These are phyloP conservation scores for Drosophila prostipennis DNA, from an alignment of 2,888 invertebrate genomes.

Conservation along the genomic window DNA sequence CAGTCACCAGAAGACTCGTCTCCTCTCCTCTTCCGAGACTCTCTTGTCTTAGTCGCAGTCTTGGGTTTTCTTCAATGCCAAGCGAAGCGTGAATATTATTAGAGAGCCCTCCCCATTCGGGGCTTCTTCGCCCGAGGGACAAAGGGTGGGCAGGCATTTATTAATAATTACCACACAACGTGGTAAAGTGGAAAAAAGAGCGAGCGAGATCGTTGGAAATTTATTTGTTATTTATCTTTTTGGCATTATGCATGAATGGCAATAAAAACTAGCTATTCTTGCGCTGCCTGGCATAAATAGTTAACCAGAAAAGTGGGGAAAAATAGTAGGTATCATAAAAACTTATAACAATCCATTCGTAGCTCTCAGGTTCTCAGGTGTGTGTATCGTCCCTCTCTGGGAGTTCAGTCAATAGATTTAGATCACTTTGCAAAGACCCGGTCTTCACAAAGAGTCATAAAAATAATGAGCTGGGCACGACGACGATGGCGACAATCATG, in stretches of 20 bases:
- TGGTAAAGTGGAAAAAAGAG: conserved; percentile 10
- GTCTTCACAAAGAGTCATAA: conserved; percentile 63
- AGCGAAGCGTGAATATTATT: conserved; percentile 75
- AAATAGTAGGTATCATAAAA: conserved; percentile 53
- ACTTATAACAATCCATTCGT: conserved; percentile 70
- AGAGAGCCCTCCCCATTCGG: too few relatives aligned
- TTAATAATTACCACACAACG: conserved; percentile 71
- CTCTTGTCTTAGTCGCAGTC: conserved; percentile 43
- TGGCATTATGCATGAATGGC: conserved; percentile 77
- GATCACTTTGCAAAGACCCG: conserved; percentile 61
- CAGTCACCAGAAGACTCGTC: conserved; percentile 20
- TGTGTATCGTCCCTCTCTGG: conserved; percentile 38
- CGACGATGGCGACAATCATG: conserved; percentile 69
- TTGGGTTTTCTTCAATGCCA: conserved; percentile 73
- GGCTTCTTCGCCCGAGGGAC: background rate
- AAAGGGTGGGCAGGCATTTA: conserved; percentile 60
- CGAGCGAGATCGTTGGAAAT: conserved; percentile 51
- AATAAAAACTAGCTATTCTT: conserved; percentile 55
- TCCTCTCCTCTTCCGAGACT: conserved; percentile 12
- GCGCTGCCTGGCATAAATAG: conserved; percentile 42
- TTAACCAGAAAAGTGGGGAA: conserved; percentile 63
- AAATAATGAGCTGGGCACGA: conserved; percentile 74
- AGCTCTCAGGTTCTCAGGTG: conserved; percentile 62
- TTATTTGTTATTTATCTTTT: conserved; percentile 77
- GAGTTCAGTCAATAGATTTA: conserved; percentile 73